Conservation (phyloP, 2,888 invertebrate species). For the Leptinotarsa tumamoca region DNA sequence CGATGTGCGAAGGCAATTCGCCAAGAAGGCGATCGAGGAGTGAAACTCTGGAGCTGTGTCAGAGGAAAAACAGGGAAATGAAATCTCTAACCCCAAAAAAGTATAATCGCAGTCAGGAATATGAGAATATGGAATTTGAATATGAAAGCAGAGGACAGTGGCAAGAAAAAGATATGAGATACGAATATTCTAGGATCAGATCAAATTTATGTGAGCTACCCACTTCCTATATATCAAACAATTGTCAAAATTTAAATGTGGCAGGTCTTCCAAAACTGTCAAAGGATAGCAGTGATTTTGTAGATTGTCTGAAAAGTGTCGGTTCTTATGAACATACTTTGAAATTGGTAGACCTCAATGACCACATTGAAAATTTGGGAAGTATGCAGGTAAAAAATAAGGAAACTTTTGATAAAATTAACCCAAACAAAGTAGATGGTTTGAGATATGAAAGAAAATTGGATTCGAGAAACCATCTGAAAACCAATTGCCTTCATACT, state of each 20-base stretch:
- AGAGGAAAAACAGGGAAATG: slow-evolving; percentile 62
- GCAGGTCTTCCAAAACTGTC: slow-evolving; percentile 52
- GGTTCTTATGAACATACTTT: slow-evolving; percentile 56
- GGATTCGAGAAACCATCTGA: slow-evolving; percentile 32
- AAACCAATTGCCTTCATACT: slow-evolving; percentile 36
- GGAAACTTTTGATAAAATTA: slow-evolving; percentile 34
- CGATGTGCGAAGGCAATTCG: slow-evolving; percentile 62
- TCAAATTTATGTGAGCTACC: slow-evolving; percentile 63
- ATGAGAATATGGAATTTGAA: slow-evolving; percentile 63
- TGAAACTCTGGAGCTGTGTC: slow-evolving; percentile 61
- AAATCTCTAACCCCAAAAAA: slow-evolving; percentile 60
- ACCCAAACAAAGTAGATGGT: slow-evolving; percentile 35
- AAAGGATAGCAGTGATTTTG: slow-evolving; percentile 51
- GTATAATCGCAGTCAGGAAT: slow-evolving; percentile 59
- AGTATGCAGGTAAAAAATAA: slow-evolving; percentile 48
- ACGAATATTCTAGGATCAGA: slow-evolving; percentile 58
- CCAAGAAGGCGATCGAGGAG: slow-evolving; percentile 62
- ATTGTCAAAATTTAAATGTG: slow-evolving; percentile 57
- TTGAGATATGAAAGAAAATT: slow-evolving; percentile 27
- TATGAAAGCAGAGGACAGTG: slow-evolving; percentile 57
- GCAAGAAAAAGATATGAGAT: slow-evolving; percentile 53
- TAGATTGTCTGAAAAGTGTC: slow-evolving; percentile 56
- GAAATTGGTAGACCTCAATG: slow-evolving; percentile 51
- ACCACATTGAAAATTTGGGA: slow-evolving; percentile 49
- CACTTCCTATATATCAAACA: slow-evolving; percentile 65